Evolutionary conservation across 2,113 vertebrate genomes (phyloP), one percentile per base, ranked within the genome.

Genomic region (Tauraco erythrolophus): DNA sequence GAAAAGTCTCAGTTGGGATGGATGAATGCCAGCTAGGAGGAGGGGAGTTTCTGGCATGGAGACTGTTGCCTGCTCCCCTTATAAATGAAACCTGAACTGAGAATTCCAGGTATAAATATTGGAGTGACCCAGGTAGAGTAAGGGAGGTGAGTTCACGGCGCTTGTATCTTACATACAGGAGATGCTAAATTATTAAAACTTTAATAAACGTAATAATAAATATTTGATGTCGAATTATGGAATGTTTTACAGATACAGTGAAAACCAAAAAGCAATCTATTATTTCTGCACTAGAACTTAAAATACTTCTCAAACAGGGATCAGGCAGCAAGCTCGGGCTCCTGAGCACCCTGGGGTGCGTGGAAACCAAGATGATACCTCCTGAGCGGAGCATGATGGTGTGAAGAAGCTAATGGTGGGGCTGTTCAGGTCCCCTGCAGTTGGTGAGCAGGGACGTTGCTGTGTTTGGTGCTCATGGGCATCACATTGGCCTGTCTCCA

Each of bases 161-260:
- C 95, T 94, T 86, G 95, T 94, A 86, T 95, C 92, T 96, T 91
- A 94, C 95, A 89, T 94, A 79, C 94, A 95, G 94, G 85, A 88
- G 68, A 69, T 90, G 78, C 77, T 98, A 79, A 98, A 98, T 98
- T 98, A 98, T 98, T 98, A 97, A 98, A 98, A 97, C 94, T 98
- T 98, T 98, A 98, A 98, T 98, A 98, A 98, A 98, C 39, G 97
- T 96, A 96, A 98, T 97, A 94, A 98, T 98, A 98, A 98, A 98
- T 98, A 98, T 98, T 98, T 98, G 97, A 98, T 98, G 97, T 89
- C 97, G 98, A 98, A 98, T 98, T 98, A 98, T 97, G 97, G 97
- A 97, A 94, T 90, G 88, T 97, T 98, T 98, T 94, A 76, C 94
- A 95, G 98, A 98, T 97, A 98, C 94, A 94, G 92, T 98, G 95